phyloP scores from a whole-genome alignment of 2,113 vertebrate species.

The Emberiza fucata region DNA sequence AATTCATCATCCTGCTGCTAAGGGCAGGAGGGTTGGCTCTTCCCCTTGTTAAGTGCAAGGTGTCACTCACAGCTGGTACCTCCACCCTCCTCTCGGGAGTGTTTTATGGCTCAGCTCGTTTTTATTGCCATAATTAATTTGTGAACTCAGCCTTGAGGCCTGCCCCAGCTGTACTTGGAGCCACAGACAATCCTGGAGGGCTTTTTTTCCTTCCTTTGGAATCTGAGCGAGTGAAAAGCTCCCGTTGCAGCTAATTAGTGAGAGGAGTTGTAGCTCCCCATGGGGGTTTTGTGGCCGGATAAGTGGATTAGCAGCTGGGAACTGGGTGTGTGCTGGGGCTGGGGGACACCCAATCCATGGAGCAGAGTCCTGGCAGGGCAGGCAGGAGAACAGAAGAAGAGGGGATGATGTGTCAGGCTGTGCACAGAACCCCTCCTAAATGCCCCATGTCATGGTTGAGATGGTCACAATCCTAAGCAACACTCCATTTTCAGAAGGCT shows the following conservation, averaged over 20 bases:
- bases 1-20: not conserved
- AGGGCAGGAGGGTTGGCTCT: not conserved
- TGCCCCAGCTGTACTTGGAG: not conserved
- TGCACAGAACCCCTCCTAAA: not conserved
- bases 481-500: not conserved
- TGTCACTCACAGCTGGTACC: constrained; percentile 26
- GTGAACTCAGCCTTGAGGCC: constrained; percentile 29
- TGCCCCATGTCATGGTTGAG: not conserved
- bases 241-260: not conserved
- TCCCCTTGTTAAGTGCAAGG: not conserved
- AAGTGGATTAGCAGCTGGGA: not conserved
- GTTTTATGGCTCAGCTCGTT: not conserved
- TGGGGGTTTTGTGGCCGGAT: not conserved
- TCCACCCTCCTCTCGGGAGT: not conserved
- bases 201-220: not conserved
- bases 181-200: not conserved
- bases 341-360: not conserved
- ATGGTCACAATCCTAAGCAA: not conserved
- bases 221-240: not conserved
- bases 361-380: not conserved
- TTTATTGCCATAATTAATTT: constrained; percentile 61
- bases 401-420: not conserved
- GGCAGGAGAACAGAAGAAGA: not conserved
- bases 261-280: not conserved
- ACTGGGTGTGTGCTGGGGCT: not conserved